Base-by-base conservation (phyloP, 92 coral and sea anemone species). In the Isaurus tuberculatus region DNA sequence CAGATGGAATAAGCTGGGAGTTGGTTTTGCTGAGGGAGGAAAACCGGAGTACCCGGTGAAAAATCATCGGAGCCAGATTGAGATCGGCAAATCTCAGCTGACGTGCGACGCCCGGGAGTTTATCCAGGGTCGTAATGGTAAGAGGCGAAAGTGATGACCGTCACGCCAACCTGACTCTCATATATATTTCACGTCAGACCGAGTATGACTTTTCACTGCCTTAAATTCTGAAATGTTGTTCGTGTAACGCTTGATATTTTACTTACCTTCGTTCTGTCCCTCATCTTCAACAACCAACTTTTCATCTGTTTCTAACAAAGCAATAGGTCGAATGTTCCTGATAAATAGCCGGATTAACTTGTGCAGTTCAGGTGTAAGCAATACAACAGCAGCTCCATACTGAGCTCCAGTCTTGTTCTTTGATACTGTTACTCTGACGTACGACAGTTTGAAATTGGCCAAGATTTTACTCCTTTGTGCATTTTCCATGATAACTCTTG, bases 391-490 rank as follows among this genome's bases (percentile, higher is more conserved):
- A 31, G 72, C 72, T 31, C 72, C 72, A 20, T 67, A 67, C 14
- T 67, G 72, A 13, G 72, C 46, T 11, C 72, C 72, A 0, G 44
- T 67, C 27, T 67, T 67, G 72, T 67, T 33, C 26, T 67, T 67
- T 8, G 72, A 8, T 0, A 66, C 72, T 29, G 72, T 66, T n/a
- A 66, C 70, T 29, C 30, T 25, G 67, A 22, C 17, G 30, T 61
- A 25, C 0, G 20, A 10, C 14, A 61, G 26, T 20, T 61, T 63
- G 33, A 63, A 63, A 7, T 63, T 63, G 33, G 69, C 69, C 3
- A 30, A 63, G 23, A 63, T 31, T 10, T 30, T 30, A 63, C 69
- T 63, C 69, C 69, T 25, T 30, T 63, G 69, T 10, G 69, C 69
- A 13, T 63, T 63, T 31, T 63, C 69, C 16, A 63, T 63, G 0